Conservation (phyloP, 1,140 invertebrate genomes). For the Alviniconcha marisindica region DNA sequence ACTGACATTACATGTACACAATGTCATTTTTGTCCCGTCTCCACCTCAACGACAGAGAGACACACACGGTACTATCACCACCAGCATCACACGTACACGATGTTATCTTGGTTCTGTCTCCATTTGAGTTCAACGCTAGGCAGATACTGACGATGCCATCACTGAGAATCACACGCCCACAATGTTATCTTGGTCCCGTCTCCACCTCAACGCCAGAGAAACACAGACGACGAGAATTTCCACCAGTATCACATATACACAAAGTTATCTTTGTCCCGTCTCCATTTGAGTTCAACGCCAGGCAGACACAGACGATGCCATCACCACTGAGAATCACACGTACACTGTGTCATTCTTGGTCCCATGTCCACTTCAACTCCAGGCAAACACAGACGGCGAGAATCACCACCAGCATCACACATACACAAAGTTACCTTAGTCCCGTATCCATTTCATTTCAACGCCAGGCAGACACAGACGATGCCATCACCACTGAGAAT, state of each 20-base stretch:
- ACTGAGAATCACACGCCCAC: neutral
- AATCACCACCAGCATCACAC: too few species aligned
- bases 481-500: too few species aligned
- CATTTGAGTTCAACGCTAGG: constrained; percentile 39
- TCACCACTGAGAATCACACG: neutral
- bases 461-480: too few species aligned
- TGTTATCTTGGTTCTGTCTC: constrained; percentile 30
- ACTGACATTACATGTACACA: neutral
- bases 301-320: neutral
- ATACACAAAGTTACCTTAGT: too few species aligned
- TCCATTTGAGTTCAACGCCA: too few species aligned
- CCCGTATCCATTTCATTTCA: too few species aligned
- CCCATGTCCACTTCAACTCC: too few species aligned
- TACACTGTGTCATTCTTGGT: too few species aligned
- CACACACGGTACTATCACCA: constrained; percentile 1
- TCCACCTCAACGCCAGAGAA: constrained; percentile 39
- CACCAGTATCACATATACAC: neutral
- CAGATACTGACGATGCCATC: constrained; percentile 25
- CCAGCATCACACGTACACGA: neutral
- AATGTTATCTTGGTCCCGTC: constrained; percentile 23
- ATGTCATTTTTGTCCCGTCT: constrained; percentile 29
- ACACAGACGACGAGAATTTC: constrained; percentile 15
- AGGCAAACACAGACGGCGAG: too few species aligned
- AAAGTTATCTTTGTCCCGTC: too few species aligned
- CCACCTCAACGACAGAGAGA: constrained; percentile 40